Conservation (phyloP, 2,888 invertebrate species). For the Xanthia togata region DNA sequence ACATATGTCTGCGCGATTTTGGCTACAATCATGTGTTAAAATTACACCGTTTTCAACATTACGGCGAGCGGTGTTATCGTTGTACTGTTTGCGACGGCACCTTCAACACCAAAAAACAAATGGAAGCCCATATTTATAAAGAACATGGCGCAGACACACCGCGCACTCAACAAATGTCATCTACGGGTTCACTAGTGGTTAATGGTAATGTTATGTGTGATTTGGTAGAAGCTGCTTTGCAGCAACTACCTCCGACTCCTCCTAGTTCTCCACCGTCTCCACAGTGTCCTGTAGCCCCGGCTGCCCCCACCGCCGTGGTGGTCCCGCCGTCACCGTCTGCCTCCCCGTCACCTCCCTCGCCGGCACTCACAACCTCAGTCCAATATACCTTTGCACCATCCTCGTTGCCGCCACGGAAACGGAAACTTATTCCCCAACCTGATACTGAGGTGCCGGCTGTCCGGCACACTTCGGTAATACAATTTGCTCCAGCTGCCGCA, state of each 20-base stretch:
- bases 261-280: conserved; percentile 90
- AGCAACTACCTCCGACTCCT: conserved; percentile 90
- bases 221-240: conserved; percentile 85
- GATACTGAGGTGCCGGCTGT: conserved; percentile 84
- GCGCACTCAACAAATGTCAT: conserved; percentile 78
- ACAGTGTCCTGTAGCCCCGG: conserved; percentile 81
- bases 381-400: conserved; percentile 78
- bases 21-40: conserved; percentile 98
- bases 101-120: conserved; percentile 96
- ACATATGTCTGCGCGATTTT: conserved; percentile 97
- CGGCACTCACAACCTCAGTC: conserved; percentile 75
- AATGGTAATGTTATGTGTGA: conserved; percentile 86
- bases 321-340: conserved; percentile 79
- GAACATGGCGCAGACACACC: conserved; percentile 90
- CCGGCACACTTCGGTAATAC: conserved; percentile 93
- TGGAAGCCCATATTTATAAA: conserved; percentile 95
- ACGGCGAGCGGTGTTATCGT: conserved; percentile 97
- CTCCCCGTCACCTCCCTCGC: conserved; percentile 83
- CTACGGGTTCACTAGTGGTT: conserved; percentile 77
- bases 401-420: conserved; percentile 92
- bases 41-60: conserved; percentile 96
- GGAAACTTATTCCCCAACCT: conserved; percentile 94
- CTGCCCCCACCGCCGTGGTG: conserved; percentile 69
- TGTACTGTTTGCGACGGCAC: conserved; percentile 97
- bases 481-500: conserved; percentile 94